Base-by-base conservation (phyloP, 2,113 vertebrate genomes). In the Syngnathoides biaculeatus region DNA sequence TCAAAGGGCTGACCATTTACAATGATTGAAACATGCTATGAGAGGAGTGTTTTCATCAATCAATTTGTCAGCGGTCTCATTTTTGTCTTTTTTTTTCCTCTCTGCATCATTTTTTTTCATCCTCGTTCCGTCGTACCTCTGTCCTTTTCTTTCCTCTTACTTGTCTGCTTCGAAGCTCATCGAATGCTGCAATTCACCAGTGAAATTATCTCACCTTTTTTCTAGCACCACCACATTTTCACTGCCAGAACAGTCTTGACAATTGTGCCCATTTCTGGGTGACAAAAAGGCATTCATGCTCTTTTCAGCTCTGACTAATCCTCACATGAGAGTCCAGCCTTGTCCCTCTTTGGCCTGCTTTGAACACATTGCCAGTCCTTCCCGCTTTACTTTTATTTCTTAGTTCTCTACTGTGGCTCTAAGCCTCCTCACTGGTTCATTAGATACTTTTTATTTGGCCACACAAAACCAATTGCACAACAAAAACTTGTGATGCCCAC, bases 11-110 rank as follows among this genome's bases (percentile, higher is more conserved):
- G 24, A 45, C 60, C 60, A 24, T 48, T 74, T 68, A 12, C 35
- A 59, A 1, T 57, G 67, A 77, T 56, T 42, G 71, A 68, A 56
- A 66, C 80, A 55, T 66, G 62, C 67, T 69, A 73, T 26, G 68
- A 74, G 55, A 69, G 43, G 50, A 79, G 69, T 60, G 68, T 70
- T 72, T 74, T 72, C 75, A 76, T 81, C 72, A 71, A 73, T 75
- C 71, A 62, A 35, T 22, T 64, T 70, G 62, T 76, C 45, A 55
- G 59, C 60, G 52, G 60, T 48, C 64, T 64, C 60, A 55, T 55
- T 48, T 48, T 58, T 26, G 0, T 53, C 17, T 0, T 56, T 80
- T 59, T 64, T n/a, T 80, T 59, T 64, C 19, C 35, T 63, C 35
- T 30, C 35, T 53, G 53, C 22, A 57, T 30, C 26, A 30, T 56